Percentiles rank a stretch among this genome's conserved stretches.
Evolutionary conservation across 2,888 invertebrate species (phyloP).

Genomic region (Sepioteuthis lessoniana): DNA sequence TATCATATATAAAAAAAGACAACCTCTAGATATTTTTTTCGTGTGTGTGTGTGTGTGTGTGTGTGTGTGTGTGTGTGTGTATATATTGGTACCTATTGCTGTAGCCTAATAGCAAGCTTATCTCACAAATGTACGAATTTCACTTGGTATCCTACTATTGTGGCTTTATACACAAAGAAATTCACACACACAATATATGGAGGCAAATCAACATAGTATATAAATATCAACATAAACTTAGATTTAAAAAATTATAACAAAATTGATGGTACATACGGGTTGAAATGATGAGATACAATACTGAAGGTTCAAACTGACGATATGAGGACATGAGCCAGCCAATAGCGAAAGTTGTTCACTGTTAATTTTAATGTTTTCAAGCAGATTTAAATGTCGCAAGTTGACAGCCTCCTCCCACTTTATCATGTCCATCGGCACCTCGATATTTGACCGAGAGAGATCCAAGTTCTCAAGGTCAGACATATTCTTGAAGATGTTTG

Average conservation of each 20-base stretch:
- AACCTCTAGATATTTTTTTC: no score
- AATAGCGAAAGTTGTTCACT: conserved; percentile 63
- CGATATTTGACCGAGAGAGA: conserved; percentile 61
- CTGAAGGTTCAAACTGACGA: conserved; percentile 69
- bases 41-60: no score
- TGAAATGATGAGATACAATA: conserved; percentile 56
- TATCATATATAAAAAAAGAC: no score
- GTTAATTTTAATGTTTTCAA: conserved; percentile 63
- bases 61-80: no score
- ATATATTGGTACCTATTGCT: no score
- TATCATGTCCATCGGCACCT: conserved; percentile 58
- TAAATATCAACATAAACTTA: background rate
- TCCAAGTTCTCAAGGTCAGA: conserved; percentile 60
- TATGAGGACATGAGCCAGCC: conserved; percentile 65
- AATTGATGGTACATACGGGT: conserved; percentile 45
- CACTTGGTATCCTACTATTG: no score
- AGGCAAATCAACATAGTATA: no score
- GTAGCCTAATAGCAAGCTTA: no score
- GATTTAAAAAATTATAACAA: background rate
- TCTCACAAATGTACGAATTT: no score
- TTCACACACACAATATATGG: no score
- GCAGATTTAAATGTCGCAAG: conserved; percentile 66
- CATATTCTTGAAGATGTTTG: conserved; percentile 58
- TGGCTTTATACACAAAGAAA: no score
- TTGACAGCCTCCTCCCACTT: conserved; percentile 55